These are phyloP conservation scores for Pimpla rufipes DNA, from an alignment of 2,888 invertebrate genomes.

Conservation along the genomic window DNA sequence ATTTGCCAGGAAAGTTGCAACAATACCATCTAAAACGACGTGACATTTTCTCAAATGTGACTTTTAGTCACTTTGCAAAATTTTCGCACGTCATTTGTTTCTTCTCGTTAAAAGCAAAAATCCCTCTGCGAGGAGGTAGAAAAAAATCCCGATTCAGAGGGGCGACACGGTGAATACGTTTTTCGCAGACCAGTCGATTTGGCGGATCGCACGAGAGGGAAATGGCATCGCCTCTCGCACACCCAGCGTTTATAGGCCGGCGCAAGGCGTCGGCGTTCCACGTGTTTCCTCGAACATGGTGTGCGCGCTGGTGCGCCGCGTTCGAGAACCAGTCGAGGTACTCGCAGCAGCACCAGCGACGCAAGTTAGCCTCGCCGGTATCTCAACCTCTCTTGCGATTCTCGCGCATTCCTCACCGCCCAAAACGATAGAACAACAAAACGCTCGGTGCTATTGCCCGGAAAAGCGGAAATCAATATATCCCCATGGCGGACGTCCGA, in stretches of 20 bases:
- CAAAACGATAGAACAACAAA: constrained; percentile 34
- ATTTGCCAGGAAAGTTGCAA: no score
- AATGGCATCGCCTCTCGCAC: constrained; percentile 60
- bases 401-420: not conserved
- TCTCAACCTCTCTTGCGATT: not conserved
- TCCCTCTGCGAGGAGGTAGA: not conserved
- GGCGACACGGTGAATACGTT: constrained; percentile 1
- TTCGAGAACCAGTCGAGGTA: constrained; percentile 2
- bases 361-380: not conserved
- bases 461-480: constrained; percentile 69
- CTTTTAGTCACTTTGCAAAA: no score
- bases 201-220: constrained; percentile 30
- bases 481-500: constrained; percentile 1
- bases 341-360: not conserved
- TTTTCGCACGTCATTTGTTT: no score
- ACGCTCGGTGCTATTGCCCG: constrained; percentile 12
- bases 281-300: constrained; percentile 58
- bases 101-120: constrained; percentile 1
- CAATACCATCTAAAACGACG: no score
- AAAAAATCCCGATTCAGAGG: not conserved
- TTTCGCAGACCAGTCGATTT: constrained; percentile 62
- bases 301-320: constrained; percentile 15
- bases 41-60: no score
- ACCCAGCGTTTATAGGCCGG: constrained; percentile 27
- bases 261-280: constrained; percentile 67